phyloP scores from a whole-genome alignment of 1,140 invertebrate genomes.

The Megalopta genalis region DNA sequence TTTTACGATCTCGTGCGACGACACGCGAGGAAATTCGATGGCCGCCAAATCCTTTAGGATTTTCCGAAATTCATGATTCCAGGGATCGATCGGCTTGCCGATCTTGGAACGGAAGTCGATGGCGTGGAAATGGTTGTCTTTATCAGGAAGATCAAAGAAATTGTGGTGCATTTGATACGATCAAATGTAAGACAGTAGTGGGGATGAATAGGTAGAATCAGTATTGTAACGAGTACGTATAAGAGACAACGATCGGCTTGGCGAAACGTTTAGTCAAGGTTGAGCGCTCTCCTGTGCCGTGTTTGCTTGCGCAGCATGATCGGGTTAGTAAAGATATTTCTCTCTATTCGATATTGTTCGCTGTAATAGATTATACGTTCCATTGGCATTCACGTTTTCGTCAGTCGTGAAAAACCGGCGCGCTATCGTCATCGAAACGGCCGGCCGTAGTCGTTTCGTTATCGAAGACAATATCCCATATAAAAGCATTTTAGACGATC shows the following conservation, averaged over 20 bases:
- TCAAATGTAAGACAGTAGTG: constrained; percentile 23
- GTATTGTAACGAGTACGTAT: constrained; percentile 46
- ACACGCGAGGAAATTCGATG: no score
- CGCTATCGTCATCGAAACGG: no score
- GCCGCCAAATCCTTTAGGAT: no score
- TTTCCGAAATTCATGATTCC: no score
- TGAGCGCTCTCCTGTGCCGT: constrained; percentile 39
- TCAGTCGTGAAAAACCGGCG: no score
- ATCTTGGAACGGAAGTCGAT: neutral
- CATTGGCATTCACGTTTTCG: no score
- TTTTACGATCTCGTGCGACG: no score
- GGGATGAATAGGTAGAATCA: constrained; percentile 56
- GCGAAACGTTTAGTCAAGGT: constrained; percentile 67
- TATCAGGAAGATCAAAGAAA: neutral
- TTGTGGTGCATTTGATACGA: neutral
- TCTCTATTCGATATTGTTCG: neutral
- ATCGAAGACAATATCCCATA: no score
- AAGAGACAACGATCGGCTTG: constrained; percentile 58
- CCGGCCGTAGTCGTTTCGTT: no score
- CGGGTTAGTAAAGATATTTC: constrained; percentile 55
- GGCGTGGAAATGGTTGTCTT: neutral
- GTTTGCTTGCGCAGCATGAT: constrained; percentile 60
- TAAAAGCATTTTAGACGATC: no score
- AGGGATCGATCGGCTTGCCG: neutral
- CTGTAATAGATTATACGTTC: no score